Base-by-base conservation (phyloP, 1,140 invertebrate genomes). In the Megalopta genalis region DNA sequence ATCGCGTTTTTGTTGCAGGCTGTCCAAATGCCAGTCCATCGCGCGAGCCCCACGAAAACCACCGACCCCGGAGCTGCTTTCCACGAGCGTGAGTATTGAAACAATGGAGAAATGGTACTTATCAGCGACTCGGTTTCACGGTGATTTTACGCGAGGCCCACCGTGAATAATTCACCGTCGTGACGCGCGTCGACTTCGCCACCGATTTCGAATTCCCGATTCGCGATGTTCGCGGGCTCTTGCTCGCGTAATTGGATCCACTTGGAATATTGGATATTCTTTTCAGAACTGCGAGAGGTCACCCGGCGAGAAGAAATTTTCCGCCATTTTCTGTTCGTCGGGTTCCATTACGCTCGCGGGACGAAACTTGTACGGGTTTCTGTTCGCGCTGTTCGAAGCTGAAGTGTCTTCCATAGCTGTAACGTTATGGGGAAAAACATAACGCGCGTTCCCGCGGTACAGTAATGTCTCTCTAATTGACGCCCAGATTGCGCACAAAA, bases 1-100 rank as follows among this genome's bases (percentile, higher is more conserved):
- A 71, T 77, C 59, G 57, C 68, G 68, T 84, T 77, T 81, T 21
- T 67, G 71, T 85, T 85, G 57, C 78, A 85, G 83, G 9, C 70
- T 73, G 59, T 57, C 68, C 82, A 83, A 66, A 85, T 85, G 83
- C 68, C 74, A 77, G 77, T 69, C 59, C 71, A 69, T 25, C 77
- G 72, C 74, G 78, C 46, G 52, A 62, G 65, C 63, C 52, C 62
- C 57, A 8, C 32, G 37, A 52, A 80, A 69, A 59, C 69, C 62
- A 21, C 46, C 69, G 42, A 62, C 67, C 67, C 62, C 25, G 63
- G 67, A 80, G 60, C 67, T 72, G 57, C 67, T 84, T 84, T 39
- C 66, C 60, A 60, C 39, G 25, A 62, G 74, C 66, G 83, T 84
- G 70, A 84, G 83, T 84, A 84, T 39, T 42, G 14, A 14, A 12